Percentiles rank a stretch among this genome's conserved stretches.
Evolutionary conservation across 2,888 invertebrate genomes (phyloP).

Genomic region (Biston stratarius): DNA sequence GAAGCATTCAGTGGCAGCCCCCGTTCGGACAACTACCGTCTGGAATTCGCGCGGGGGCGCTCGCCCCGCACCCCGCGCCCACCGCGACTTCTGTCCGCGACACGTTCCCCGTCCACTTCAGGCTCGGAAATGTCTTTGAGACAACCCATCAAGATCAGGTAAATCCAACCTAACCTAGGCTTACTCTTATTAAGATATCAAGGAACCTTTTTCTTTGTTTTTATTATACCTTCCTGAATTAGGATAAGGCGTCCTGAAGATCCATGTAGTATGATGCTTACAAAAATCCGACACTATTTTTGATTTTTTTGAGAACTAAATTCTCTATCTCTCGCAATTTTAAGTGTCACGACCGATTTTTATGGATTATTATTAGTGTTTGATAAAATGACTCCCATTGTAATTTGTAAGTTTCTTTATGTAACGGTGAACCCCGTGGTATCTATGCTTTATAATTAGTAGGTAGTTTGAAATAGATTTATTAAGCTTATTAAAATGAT

Average conservation of each 20-base stretch:
- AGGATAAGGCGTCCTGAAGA: too few relatives aligned
- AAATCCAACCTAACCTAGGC: background rate
- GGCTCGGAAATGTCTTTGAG: constrained; percentile 77
- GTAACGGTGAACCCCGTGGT: background rate
- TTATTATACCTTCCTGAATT: too few relatives aligned
- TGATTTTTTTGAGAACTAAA: too few relatives aligned
- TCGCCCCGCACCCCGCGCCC: constrained; percentile 80
- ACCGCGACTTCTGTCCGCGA: constrained; percentile 69
- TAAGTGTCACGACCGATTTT: too few relatives aligned
- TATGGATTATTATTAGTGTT: too few relatives aligned
- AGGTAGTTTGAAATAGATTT: background rate
- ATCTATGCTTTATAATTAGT: background rate
- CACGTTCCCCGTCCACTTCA: constrained; percentile 71
- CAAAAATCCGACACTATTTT: too few relatives aligned
- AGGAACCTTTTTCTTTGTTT: too few relatives aligned
- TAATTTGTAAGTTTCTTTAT: background rate
- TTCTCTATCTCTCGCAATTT: too few relatives aligned
- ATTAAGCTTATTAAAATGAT: background rate
- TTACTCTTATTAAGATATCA: too few relatives aligned
- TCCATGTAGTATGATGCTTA: too few relatives aligned
- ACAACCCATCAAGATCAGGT: constrained; percentile 80
- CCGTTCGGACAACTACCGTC: constrained; percentile 89
- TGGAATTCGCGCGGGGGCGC: constrained; percentile 90
- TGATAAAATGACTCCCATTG: background rate
- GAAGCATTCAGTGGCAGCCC: constrained; percentile 79